Conservation (phyloP, 2,797 vertebrate genomes). For the Steatocranus sp. region DNA sequence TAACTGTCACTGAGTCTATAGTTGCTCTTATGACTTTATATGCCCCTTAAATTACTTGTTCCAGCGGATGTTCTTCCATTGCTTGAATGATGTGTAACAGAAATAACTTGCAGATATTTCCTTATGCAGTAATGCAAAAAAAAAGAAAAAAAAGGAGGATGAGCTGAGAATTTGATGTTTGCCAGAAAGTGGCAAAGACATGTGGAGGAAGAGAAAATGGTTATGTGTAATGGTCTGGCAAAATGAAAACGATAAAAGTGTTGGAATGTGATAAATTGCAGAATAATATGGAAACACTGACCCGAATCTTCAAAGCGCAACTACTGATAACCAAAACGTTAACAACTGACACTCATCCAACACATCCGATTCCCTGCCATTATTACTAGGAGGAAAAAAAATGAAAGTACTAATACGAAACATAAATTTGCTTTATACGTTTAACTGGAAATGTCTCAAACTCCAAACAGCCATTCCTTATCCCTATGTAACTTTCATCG, state of each 20-base stretch:
- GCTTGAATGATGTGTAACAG: background rate
- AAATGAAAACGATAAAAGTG: background rate
- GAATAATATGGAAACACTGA: conserved; percentile 8
- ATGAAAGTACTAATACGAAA: background rate
- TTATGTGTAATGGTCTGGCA: background rate
- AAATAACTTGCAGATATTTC: background rate
- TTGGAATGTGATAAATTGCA: conserved; percentile 14
- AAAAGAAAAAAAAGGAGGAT: background rate
- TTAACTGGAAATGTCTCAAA: conserved; percentile 4
- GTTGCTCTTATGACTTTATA: background rate
- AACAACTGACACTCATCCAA: conserved; percentile 12
- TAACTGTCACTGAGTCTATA: background rate
- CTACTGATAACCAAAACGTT: conserved; percentile 21
- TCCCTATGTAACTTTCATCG: conserved; percentile 37
- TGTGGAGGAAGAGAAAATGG: background rate
- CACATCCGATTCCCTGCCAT: background rate
- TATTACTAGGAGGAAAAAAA: background rate
- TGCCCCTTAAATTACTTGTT: background rate
- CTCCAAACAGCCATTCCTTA: conserved; percentile 58
- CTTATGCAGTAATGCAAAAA: background rate
- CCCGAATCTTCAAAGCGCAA: background rate
- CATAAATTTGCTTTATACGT: background rate
- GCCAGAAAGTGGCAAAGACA: conserved; percentile 7
- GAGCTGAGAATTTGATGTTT: background rate
- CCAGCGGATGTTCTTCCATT: background rate